Conservation (phyloP, 2,888 invertebrate genomes). For the Cistogaster globosa region DNA sequence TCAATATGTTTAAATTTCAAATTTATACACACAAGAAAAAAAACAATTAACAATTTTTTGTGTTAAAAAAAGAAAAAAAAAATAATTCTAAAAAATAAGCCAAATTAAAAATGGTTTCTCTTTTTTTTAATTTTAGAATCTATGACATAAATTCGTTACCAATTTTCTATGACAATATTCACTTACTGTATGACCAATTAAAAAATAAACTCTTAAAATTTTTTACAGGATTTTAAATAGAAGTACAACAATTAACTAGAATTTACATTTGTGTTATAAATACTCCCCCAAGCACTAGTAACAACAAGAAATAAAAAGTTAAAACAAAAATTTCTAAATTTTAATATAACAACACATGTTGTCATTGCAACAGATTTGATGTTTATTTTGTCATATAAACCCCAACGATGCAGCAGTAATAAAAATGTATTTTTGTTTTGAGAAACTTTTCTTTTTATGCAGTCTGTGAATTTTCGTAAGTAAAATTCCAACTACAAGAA, state of each 20-base stretch:
- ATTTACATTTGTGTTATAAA: background rate
- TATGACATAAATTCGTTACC: too few relatives aligned
- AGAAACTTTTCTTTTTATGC: too few relatives aligned
- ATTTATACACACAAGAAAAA: too few relatives aligned
- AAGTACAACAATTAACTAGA: background rate
- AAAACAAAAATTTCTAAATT: background rate
- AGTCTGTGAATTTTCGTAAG: too few relatives aligned
- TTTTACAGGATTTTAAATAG: background rate
- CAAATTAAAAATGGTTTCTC: too few relatives aligned
- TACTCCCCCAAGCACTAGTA: background rate
- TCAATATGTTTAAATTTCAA: too few relatives aligned
- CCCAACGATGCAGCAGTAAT: background rate
- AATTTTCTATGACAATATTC: background rate
- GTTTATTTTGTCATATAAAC: slow-evolving; percentile 43
- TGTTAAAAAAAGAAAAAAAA: too few relatives aligned
- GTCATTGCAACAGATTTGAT: slow-evolving; percentile 35
- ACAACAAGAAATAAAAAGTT: slow-evolving; percentile 1
- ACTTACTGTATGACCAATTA: slow-evolving; percentile 10
- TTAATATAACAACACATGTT: slow-evolving; percentile 25
- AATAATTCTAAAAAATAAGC: too few relatives aligned
- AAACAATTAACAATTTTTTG: too few relatives aligned
- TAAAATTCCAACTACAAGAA: background rate
- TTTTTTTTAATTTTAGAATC: too few relatives aligned
- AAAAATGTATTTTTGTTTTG: too few relatives aligned
- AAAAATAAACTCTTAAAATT: background rate